phyloP scores from a whole-genome alignment of 2,797 vertebrate species.

The Sphenopsis melanotis region DNA sequence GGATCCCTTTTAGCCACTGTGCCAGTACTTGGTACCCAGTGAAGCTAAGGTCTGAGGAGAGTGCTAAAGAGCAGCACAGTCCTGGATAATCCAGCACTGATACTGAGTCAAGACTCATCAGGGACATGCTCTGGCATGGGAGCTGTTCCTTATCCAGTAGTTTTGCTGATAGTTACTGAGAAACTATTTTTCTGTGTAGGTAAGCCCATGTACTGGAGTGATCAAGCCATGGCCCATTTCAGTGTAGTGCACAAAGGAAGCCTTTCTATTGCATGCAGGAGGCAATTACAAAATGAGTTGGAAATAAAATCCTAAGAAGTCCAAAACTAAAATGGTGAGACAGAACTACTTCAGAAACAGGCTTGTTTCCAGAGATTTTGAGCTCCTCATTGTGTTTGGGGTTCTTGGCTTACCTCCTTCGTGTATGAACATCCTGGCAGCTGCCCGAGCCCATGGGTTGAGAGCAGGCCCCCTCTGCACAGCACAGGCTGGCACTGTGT shows the following conservation, averaged over 20 bases:
- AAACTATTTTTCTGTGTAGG: not conserved
- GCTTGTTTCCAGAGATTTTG: not conserved
- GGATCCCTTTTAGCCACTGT: not conserved
- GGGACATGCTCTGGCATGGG: not conserved
- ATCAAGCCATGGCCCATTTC: not conserved
- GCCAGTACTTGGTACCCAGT: not conserved
- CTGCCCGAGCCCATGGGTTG: accelerated
- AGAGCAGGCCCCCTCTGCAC: too few relatives aligned
- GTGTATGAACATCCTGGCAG: not conserved
- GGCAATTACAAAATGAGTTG: not conserved
- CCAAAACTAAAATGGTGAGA: not conserved
- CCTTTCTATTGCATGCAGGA: not conserved
- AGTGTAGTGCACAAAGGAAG: not conserved
- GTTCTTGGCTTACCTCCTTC: not conserved
- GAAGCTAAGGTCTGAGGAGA: not conserved
- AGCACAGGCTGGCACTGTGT: accelerated
- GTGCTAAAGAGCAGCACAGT: not conserved
- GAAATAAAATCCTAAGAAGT: not conserved
- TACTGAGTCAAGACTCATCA: not conserved
- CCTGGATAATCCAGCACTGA: not conserved
- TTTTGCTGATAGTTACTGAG: not conserved
- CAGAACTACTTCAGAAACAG: not conserved
- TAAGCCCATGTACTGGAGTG: not conserved
- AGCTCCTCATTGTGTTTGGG: not conserved
- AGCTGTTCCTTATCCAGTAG: not conserved